Conservation (phyloP, 1,140 invertebrate species). For the Drepana arcuata region DNA sequence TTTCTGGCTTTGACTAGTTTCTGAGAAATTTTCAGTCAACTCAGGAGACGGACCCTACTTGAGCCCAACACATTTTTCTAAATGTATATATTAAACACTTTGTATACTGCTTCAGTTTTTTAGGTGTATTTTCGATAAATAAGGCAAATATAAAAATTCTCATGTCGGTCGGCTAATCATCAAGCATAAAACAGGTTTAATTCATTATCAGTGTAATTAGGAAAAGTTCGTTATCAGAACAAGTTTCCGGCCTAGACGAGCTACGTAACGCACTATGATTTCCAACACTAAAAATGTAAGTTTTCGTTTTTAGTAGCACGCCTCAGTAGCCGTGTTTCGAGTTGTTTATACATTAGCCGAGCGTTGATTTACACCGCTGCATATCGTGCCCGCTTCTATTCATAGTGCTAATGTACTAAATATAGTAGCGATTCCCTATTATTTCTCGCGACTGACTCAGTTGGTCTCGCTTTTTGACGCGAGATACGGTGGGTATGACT, state of each 20-base stretch:
- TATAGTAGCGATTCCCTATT: slow-evolving; percentile 64
- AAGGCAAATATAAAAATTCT: not conserved
- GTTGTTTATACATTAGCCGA: slow-evolving; percentile 50
- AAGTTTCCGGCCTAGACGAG: too few species aligned
- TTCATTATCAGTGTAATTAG: not conserved
- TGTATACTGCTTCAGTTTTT: too few species aligned
- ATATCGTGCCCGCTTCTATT: slow-evolving; percentile 62
- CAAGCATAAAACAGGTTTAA: not conserved
- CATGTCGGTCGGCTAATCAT: not conserved
- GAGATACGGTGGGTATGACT: not conserved
- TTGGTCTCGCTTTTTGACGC: slow-evolving; percentile 32
- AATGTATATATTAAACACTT: too few species aligned
- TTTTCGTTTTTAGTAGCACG: not conserved
- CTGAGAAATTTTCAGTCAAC: too few species aligned
- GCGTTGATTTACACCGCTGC: slow-evolving; percentile 60
- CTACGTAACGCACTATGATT: too few species aligned
- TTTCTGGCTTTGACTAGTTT: too few species aligned
- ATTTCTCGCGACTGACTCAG: slow-evolving; percentile 54
- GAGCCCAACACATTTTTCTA: too few species aligned
- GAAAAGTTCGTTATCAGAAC: too few species aligned
- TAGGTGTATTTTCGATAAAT: not conserved
- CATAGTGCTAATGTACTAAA: slow-evolving; percentile 64
- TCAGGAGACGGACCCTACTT: too few species aligned
- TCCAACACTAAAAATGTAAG: not conserved
- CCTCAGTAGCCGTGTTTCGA: not conserved